These are phyloP conservation scores for Epirrhoe tristata DNA, from an alignment of 2,888 invertebrate species.

Conservation along the genomic window DNA sequence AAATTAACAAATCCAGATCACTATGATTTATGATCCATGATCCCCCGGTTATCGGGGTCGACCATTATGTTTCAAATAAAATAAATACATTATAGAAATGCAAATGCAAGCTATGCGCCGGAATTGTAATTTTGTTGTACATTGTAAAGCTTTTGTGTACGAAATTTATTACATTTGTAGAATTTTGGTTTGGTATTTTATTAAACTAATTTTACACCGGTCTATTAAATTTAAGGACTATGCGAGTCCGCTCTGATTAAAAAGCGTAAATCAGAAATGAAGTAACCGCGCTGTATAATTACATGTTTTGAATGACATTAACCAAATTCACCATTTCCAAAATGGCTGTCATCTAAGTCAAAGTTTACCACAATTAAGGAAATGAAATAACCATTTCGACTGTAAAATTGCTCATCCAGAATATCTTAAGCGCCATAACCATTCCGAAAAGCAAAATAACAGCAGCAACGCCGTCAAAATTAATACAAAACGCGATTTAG, in stretches of 20 bases:
- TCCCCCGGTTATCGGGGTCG: slow-evolving; percentile 63
- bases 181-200: slow-evolving; percentile 31
- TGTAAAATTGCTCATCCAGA: slow-evolving; percentile 43
- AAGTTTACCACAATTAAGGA: slow-evolving; percentile 63
- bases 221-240: slow-evolving; percentile 2
- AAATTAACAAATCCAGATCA: slow-evolving; percentile 79
- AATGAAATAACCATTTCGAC: slow-evolving; percentile 64
- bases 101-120: slow-evolving; percentile 44
- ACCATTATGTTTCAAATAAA: slow-evolving; percentile 50
- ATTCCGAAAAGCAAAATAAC: slow-evolving; percentile 64
- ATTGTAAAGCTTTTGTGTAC: slow-evolving; percentile 40
- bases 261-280: neutral
- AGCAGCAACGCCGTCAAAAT: slow-evolving; percentile 74
- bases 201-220: slow-evolving; percentile 2
- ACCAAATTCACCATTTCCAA: slow-evolving; percentile 31
- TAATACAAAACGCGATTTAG: slow-evolving; percentile 75
- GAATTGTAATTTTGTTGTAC: slow-evolving; percentile 42
- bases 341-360: slow-evolving; percentile 35
- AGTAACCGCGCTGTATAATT: slow-evolving; percentile 5
- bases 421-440: slow-evolving; percentile 52
- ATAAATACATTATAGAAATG: slow-evolving; percentile 46
- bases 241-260: neutral
- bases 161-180: slow-evolving; percentile 33
- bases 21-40: slow-evolving; percentile 74
- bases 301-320: slow-evolving; percentile 23